Evolutionary conservation across 1,140 invertebrate species (phyloP), one percentile per base, ranked within the genome.

Genomic region (Temnothorax nylanderi): DNA sequence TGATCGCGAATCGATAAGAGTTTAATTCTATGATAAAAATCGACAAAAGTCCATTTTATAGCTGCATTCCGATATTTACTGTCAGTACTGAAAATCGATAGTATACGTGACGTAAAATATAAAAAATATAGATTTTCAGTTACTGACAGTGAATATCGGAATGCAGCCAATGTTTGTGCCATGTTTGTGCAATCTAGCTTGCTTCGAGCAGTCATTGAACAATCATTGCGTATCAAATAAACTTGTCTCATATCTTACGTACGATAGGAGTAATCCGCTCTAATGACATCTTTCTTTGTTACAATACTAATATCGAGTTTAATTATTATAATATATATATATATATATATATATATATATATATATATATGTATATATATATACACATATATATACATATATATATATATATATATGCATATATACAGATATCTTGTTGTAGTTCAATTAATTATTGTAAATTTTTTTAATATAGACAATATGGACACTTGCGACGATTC

Each of bases 261-360:
- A 8, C 1, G 6, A 58, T 41, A 75, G 6, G 5, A 0, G 11
- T 56, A 71, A 34, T 72, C 47, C 3, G 37, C n/a, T 71, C 8
- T 1, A 26, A 71, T 21, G 10, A 26, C 47, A 54, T 32, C 8
- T 72, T 72, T 8, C 69, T 49, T 72, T 72, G 69, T 72, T 72
- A 51, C 8, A 16, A 32, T 34, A 34, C 8, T 4, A 71, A 34
- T 65, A 37, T 37, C 6, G 18, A n/a, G 6, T 65, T 4, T 3
- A 64, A 64, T 64, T 6, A 54, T n/a, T 54, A 18, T 13, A 16
- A 7, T 26, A 26, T 26, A 26, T 26, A 26, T 26, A 26, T 26
- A 26, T 26, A 26, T 26, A 26, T 26, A 26, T 26, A 26, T 26
- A 26, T 26, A 26, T 26, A 26, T 26, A 26, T 26, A 26, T 26